These are phyloP conservation scores for Andrena flavipes DNA, from an alignment of 2,888 invertebrate genomes.

Conservation along the genomic window DNA sequence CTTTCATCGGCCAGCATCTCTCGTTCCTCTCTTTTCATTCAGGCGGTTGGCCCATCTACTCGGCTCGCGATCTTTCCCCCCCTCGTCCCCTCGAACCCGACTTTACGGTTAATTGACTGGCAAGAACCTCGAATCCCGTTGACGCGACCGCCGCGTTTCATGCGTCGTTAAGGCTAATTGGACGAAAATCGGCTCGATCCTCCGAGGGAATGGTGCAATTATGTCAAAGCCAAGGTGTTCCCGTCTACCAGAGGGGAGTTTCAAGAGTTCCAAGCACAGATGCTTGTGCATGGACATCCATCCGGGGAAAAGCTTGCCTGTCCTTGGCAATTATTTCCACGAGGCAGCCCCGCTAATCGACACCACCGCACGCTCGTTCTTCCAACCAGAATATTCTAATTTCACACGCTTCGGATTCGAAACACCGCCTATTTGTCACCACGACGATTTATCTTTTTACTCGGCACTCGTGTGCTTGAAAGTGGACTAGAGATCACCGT, in stretches of 20 bases:
- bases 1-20: slow-evolving; percentile 18
- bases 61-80: background rate
- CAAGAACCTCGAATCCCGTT: background rate
- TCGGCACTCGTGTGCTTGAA: background rate
- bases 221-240: slow-evolving; percentile 1
- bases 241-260: background rate
- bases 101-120: background rate
- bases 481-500: background rate
- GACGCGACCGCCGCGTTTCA: background rate
- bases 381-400: too few relatives aligned
- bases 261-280: background rate
- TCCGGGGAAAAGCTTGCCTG: background rate
- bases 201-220: background rate
- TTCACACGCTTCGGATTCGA: too few relatives aligned
- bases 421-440: too few relatives aligned
- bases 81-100: background rate
- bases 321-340: slow-evolving; percentile 30
- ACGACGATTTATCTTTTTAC: background rate
- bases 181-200: background rate
- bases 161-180: slow-evolving; percentile 4
- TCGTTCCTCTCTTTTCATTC: slow-evolving; percentile 5
- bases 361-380: background rate
- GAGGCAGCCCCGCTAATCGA: background rate
- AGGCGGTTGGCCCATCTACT: background rate
- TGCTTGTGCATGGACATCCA: background rate